Base-by-base conservation (phyloP, 2,888 invertebrate genomes). In the Teleogryllus oceanicus region DNA sequence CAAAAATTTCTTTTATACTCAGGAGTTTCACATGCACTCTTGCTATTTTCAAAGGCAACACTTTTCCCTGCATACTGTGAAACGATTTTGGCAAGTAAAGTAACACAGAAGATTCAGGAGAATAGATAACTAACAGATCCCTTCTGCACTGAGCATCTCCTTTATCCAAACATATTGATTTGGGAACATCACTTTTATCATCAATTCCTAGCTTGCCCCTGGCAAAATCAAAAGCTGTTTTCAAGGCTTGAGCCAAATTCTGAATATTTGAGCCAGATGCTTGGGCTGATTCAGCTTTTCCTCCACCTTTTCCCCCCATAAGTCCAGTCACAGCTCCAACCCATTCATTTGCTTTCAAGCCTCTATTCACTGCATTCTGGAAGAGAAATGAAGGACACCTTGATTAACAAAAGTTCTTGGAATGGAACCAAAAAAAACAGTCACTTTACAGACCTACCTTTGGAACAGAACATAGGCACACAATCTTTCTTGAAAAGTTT, bases 291-390 rank as follows among this genome's bases (percentile, higher is more conserved):
- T 96, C 96, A 0, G 97, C 91, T 87, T 98, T 98, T 5, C 99
- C 99, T n/a, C 99, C 99, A 16, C 99, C 98, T 88, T 97, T 97
- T 11, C 99, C 99, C 50, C 92, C 91, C 86, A 97, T 92, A 24
- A 92, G 85, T 5, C 88, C 85, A 0, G 93, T 92, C 76, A 99
- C 91, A 82, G 94, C 90, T 84, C 94, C 92, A 16, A 99, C 94
- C 99, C 99, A 99, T 86, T 96, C 97, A 83, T 96, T 96, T 21
- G 99, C 99, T 85, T 96, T 94, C 80, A 99, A 88, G 1, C 98
- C 92, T 84, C 89, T 89, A 11, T 85, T 84, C 16, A 88, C 85
- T 37, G 87, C 86, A 78, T 82, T 83, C 86, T 87, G 83, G 50
- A 83, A 83, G 76, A 80, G 37, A 37, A 37, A 37, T 37, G 37